Conservation (phyloP, 2,113 vertebrate species). For the Sander lucioperca region DNA sequence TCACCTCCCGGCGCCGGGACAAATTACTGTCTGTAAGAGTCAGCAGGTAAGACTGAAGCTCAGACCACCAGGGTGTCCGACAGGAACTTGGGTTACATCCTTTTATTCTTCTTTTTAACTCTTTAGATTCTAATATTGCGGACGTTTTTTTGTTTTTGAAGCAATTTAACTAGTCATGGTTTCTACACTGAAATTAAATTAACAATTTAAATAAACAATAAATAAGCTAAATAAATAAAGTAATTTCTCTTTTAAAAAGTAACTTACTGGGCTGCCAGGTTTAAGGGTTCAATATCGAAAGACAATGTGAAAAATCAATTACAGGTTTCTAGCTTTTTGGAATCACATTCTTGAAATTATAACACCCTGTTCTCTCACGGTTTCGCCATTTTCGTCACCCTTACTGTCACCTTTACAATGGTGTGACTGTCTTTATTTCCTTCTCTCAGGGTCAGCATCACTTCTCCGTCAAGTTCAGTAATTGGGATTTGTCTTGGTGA, state of each 20-base stretch:
- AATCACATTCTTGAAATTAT: not conserved
- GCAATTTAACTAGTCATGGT: not conserved
- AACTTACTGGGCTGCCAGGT: not conserved
- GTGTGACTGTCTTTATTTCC: no score
- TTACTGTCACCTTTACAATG: not conserved
- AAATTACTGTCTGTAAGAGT: constrained; percentile 53
- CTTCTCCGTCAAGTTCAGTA: not conserved
- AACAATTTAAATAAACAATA: no score
- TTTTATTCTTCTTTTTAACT: not conserved
- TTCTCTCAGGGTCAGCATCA: not conserved
- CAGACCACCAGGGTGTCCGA: constrained; percentile 24
- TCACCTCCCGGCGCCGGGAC: constrained; percentile 32
- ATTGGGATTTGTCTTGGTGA: not conserved
- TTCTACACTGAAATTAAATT: not conserved
- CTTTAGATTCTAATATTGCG: not conserved
- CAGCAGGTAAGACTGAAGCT: constrained; percentile 54
- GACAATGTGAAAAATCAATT: not conserved
- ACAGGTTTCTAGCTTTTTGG: not conserved
- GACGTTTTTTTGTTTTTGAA: not conserved
- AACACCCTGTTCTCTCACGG: not conserved
- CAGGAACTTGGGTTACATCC: not conserved
- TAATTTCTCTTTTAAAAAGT: not conserved
- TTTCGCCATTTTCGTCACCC: not conserved
- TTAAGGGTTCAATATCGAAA: not conserved
- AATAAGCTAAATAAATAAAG: no score